Evolutionary conservation across 2,888 invertebrate genomes (phyloP), one percentile per base, ranked within the genome.

Genomic region (Apeira syringaria): DNA sequence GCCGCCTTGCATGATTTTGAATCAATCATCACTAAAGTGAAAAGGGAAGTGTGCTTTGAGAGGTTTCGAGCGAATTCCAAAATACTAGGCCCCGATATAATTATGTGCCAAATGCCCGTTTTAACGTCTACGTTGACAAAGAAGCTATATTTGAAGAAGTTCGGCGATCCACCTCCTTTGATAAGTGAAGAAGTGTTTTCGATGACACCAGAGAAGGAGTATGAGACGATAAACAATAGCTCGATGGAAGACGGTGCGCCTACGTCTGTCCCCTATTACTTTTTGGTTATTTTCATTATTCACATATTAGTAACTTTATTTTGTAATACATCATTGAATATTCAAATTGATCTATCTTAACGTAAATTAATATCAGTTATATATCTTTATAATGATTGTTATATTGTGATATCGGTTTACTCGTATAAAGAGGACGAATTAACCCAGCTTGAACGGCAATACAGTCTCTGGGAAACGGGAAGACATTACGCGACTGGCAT

Each of bases 11-110:
- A 65, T 0, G 85, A 87, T 33, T 41, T 87, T 0, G 78, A 78
- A 46, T 69, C 82, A 0, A 87, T 87, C 6, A 53, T 84, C 17
- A 78, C 71, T 0, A 78, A 75, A 15, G 79, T 84, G 1, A 81
- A 82, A 26, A 60, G 73, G 1, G 74, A 72, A 10, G 81, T 87
- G 0, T 84, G 86, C 0, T 64, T 82, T 0, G 70, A 85, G 34
- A 35, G 24, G 22, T 45, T 28, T 13, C 15, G 13, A 1, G 9
- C 5, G 8, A 32, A 40, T 20, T 24, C 28, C 1, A 29, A 25
- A 8, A 24, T 1, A 3, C 15, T 9, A 8, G 28, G 34, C 20
- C 39, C 26, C 9, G 33, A 31, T 11, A 30, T 35, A 8, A 39
- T 20, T 20, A 20, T 40, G 27, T 20, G 35, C 31, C 53, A 50